Evolutionary conservation across 92 coral and sea anemone genomes (phyloP), one percentile per base, ranked within the genome.

Genomic region (Hydrozoanthus gracilis): DNA sequence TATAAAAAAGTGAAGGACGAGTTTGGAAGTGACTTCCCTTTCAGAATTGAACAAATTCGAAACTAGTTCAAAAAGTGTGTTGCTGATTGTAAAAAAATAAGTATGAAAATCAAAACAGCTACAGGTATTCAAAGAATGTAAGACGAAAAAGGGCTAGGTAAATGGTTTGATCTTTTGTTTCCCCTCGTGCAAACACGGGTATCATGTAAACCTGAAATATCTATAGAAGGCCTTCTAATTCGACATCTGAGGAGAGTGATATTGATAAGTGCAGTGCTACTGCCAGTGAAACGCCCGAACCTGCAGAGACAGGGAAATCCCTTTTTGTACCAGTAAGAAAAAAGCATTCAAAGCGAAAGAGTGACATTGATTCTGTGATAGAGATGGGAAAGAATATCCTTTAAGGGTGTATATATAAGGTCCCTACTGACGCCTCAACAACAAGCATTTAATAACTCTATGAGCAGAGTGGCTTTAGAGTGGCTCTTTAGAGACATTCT

Each of bases 81-180:
- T 71, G 18, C 18, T 44, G 77, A 27, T 15, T 71, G 77, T 51
- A 71, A 71, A 71, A 71, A 71, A 6, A 45, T 71, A 48, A 44
- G 5, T 44, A 39, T 44, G 77, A 71, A 54, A 44, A 71, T 71
- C 49, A 71, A 71, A 71, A 71, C 77, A 71, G 77, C 77, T 44
- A 71, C 77, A 44, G 77, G 77, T 45, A 71, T 71, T 44, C 77
- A 44, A 51, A 71, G 77, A 71, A 15, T 71, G 2, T 17, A 46
- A 71, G 78, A 77, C 71, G 69, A 64, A 64, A 56, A 13, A 8
- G 62, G 56, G 51, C 56, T 76, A 35, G 80, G 56, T 76, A 56
- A 56, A 0, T 56, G 69, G 69, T 64, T 64, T 64, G 27, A 64
- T 64, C 69, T 64, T 56, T 64, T 64, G 27, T 64, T 64, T 64